A percentile compares a stretch with the other conserved stretches of the same genome.
Conservation (phyloP, 2,113 vertebrate species). For the Epinephelus fuscoguttatus region DNA sequence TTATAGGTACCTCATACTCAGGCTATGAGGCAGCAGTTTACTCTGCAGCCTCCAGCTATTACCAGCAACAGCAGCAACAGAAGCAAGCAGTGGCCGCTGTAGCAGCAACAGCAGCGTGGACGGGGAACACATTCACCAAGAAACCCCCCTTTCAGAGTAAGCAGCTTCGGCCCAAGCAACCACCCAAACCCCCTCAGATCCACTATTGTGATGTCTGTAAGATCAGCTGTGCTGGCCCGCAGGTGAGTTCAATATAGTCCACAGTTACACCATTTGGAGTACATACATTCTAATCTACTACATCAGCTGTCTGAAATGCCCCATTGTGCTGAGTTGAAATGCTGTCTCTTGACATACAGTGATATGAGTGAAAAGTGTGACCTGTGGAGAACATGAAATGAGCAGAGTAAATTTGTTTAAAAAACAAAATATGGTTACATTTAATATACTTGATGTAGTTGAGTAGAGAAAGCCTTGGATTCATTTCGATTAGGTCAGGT, state of each 20-base stretch:
- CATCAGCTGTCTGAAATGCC: no score
- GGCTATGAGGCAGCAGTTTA: constrained; percentile 99
- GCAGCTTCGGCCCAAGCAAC: constrained; percentile 95
- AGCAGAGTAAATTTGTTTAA: no score
- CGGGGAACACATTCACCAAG: constrained; percentile 96
- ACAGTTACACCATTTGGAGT: background rate
- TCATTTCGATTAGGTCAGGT: no score
- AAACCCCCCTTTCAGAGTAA: constrained; percentile 97
- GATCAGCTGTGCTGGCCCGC: constrained; percentile 99
- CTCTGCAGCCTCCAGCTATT: constrained; percentile 97
- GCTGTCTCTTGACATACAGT: no score
- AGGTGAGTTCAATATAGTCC: constrained; percentile 83
- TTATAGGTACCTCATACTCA: constrained; percentile 94
- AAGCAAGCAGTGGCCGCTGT: constrained; percentile 92
- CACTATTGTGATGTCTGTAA: constrained; percentile 99
- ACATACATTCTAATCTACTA: no score
- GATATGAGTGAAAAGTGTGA: no score
- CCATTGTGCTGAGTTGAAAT: no score
- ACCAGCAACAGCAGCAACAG: constrained; percentile 95
- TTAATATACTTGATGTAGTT: no score
- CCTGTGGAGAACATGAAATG: no score
- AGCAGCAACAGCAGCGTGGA: constrained; percentile 95
- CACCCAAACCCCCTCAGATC: constrained; percentile 98
- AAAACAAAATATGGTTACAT: no score
- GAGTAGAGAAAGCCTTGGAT: no score